Percentiles rank a stretch among this genome's conserved stretches.
Evolutionary conservation across 2,888 invertebrate species (phyloP).

Genomic region (Cosmia pyralina): DNA sequence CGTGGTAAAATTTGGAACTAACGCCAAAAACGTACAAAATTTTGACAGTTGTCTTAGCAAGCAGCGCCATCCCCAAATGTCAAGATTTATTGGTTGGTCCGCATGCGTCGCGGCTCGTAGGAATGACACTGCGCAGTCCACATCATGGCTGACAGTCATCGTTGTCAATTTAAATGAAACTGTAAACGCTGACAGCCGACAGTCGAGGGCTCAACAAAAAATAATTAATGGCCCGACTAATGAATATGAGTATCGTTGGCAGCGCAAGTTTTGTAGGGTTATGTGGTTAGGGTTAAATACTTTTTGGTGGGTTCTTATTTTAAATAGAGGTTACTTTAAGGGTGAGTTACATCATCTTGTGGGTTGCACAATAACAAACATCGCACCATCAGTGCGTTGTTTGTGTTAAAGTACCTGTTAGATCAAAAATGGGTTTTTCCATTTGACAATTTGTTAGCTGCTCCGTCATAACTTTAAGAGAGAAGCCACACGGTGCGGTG

Average conservation of each 20-base stretch:
- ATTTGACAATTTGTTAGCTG: no score
- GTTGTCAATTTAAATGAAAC: slow-evolving; percentile 83
- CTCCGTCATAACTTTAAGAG: no score
- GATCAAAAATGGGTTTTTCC: no score
- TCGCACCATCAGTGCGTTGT: no score
- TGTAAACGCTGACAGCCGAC: slow-evolving; percentile 78
- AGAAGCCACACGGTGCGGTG: no score
- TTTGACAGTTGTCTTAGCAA: slow-evolving; percentile 28
- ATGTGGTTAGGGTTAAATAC: background rate
- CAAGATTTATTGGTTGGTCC: slow-evolving; percentile 20
- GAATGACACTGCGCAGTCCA: slow-evolving; percentile 63
- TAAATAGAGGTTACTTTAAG: background rate
- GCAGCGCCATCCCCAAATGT: slow-evolving; percentile 11
- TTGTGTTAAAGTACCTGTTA: no score
- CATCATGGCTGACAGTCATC: slow-evolving; percentile 70
- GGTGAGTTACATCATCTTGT: no score
- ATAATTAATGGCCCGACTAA: slow-evolving; percentile 87
- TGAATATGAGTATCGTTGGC: slow-evolving; percentile 75
- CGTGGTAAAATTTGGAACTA: slow-evolving; percentile 16
- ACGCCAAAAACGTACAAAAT: background rate
- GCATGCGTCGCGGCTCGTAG: slow-evolving; percentile 16
- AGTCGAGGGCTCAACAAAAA: slow-evolving; percentile 83
- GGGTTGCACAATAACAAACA: no score
- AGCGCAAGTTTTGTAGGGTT: slow-evolving; percentile 27
- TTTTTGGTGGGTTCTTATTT: background rate